A percentile compares a stretch with the other conserved stretches of the same genome.
phyloP scores from a whole-genome alignment of 35 echinoderm and acorn worm species.

The Holothuria glaberrima region DNA sequence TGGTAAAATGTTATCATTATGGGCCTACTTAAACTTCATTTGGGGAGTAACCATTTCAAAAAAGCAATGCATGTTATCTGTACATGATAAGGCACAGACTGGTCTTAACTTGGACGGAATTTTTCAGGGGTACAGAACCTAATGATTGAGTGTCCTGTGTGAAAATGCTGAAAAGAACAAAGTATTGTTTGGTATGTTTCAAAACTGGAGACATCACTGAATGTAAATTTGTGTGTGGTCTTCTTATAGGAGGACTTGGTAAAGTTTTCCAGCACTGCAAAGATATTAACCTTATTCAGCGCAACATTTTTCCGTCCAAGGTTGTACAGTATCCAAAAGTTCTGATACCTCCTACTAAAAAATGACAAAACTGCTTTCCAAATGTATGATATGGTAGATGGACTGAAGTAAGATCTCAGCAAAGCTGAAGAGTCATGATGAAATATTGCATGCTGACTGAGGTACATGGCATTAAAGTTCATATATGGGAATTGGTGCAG shows the following conservation, averaged over 20 bases:
- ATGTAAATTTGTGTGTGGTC: not conserved
- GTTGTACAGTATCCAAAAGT: not conserved
- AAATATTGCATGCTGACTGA: not conserved
- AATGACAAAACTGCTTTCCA: not conserved
- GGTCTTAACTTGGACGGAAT: not conserved
- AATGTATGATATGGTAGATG: not conserved
- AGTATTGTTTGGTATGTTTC: not conserved
- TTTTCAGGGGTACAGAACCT: not conserved
- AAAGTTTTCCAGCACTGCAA: not conserved
- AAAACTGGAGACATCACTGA: not conserved
- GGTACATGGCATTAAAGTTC: not conserved
- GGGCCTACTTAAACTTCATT: slow-evolving; percentile 5
- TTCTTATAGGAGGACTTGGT: not conserved
- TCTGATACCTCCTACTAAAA: not conserved
- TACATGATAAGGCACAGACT: slow-evolving; percentile 1
- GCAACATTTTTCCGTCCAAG: not conserved
- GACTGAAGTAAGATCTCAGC: not conserved
- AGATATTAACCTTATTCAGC: not conserved
- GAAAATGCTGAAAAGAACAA: not conserved
- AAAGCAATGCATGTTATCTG: not conserved
- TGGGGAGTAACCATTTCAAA: not conserved
- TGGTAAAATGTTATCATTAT: not conserved
- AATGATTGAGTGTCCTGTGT: not conserved
- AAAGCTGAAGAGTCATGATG: not conserved
- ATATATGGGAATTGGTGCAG: not conserved